Conservation (phyloP, 2,797 vertebrate genomes). For the Halcyon chelicuti region DNA sequence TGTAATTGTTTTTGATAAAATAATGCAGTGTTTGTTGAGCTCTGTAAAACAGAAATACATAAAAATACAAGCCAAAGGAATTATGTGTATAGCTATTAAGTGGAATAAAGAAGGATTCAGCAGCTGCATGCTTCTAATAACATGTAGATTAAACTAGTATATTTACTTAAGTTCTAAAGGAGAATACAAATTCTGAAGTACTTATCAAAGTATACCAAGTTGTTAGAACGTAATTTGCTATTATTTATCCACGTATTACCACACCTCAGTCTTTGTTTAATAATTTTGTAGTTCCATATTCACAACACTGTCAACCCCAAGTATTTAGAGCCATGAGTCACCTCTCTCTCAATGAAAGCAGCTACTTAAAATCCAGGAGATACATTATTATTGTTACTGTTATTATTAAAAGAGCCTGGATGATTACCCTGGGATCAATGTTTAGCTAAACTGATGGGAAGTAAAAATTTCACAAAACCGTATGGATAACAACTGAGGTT, state of each 20-base stretch:
- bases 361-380: neutral
- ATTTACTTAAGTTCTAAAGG: neutral
- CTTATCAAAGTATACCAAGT: neutral
- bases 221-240: neutral
- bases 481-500: neutral
- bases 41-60: neutral
- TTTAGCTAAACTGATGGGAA: neutral
- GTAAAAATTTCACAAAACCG: neutral
- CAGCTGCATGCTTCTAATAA: neutral
- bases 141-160: neutral
- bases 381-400: neutral
- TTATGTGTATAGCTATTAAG: neutral
- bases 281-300: neutral
- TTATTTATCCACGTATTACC: neutral
- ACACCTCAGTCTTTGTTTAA: neutral
- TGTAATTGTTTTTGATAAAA: conserved; percentile 51
- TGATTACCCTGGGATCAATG: neutral
- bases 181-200: neutral
- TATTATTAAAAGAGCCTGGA: neutral
- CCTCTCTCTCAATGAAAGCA: neutral
- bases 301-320: conserved; percentile 1
- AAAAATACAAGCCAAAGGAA: neutral
- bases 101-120: neutral
- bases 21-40: conserved; percentile 15
- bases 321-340: neutral